These are phyloP conservation scores for Porites australiensis DNA, from an alignment of 64 coral and sea anemone genomes.

Conservation along the genomic window DNA sequence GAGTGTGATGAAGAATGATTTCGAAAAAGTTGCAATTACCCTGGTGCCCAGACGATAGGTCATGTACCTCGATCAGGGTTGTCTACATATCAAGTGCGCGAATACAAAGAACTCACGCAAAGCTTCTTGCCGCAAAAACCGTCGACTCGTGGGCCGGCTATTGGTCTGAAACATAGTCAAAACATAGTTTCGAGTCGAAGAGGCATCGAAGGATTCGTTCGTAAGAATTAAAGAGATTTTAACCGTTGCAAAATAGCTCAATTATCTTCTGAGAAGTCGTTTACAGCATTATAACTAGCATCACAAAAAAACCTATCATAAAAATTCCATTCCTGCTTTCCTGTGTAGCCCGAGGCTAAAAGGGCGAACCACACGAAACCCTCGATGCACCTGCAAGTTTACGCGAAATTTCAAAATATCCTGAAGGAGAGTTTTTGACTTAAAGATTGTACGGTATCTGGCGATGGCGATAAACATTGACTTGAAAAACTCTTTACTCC, in stretches of 20 bases:
- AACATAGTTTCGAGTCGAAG: not conserved
- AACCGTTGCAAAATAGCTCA: not conserved
- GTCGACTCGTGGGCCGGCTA: not conserved
- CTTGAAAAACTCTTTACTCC: constrained; percentile 31
- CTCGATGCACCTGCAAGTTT: not conserved
- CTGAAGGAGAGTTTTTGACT: not conserved
- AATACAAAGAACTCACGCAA: constrained; percentile 28
- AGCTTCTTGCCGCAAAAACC: not conserved
- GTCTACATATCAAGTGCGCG: constrained; percentile 25
- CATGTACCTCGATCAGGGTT: not conserved
- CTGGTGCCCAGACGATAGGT: constrained; percentile 6
- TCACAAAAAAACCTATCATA: constrained; percentile 29
- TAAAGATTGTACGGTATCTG: not conserved
- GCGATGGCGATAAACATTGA: constrained; percentile 18
- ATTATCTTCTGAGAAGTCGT: constrained; percentile 13
- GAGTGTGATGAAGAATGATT: not conserved
- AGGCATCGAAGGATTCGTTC: not conserved
- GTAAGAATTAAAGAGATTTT: not conserved
- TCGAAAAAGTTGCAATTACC: constrained; percentile 44
- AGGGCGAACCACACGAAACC: constrained; percentile 35
- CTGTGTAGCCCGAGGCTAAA: constrained; percentile 8
- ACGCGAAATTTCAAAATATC: not conserved
- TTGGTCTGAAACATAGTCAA: not conserved
- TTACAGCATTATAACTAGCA: constrained; percentile 16
- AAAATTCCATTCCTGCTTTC: constrained; percentile 36